Evolutionary conservation across 2,888 invertebrate genomes (phyloP).

Genomic region (Zootermopsis nevadensis): DNA sequence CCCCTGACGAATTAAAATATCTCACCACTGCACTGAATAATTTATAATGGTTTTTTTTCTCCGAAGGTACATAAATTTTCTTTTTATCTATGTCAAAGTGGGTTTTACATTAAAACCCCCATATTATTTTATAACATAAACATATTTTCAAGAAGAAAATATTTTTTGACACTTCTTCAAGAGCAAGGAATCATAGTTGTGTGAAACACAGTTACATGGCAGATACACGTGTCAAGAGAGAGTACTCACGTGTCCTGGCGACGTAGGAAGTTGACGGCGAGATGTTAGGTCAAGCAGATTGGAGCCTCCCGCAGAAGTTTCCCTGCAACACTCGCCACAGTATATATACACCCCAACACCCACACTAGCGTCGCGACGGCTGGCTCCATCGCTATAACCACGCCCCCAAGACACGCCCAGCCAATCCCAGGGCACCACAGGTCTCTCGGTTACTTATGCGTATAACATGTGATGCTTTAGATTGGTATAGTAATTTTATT

Average conservation of each 20-base stretch:
- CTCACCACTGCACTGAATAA: too few relatives aligned
- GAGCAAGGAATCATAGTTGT: too few relatives aligned
- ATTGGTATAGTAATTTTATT: background rate
- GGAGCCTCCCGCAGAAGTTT: background rate
- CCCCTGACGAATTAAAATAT: too few relatives aligned
- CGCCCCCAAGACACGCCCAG: background rate
- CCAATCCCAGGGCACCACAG: background rate
- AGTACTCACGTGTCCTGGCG: slow-evolving; percentile 24
- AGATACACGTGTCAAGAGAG: background rate
- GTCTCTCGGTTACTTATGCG: background rate
- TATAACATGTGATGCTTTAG: background rate
- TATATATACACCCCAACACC: slow-evolving; percentile 15
- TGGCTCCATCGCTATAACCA: background rate
- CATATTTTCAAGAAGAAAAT: too few relatives aligned
- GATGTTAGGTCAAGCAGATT: slow-evolving; percentile 8
- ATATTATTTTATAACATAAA: too few relatives aligned
- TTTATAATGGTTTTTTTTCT: too few relatives aligned
- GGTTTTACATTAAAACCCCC: too few relatives aligned
- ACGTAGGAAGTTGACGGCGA: too few relatives aligned
- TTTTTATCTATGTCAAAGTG: too few relatives aligned
- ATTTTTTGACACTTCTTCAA: too few relatives aligned
- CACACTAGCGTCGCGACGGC: slow-evolving; percentile 19
- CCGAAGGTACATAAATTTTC: too few relatives aligned
- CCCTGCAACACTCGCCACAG: background rate
- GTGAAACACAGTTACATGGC: too few relatives aligned